phyloP scores from a whole-genome alignment of 1,140 invertebrate species.

The Platorchestia sp. region DNA sequence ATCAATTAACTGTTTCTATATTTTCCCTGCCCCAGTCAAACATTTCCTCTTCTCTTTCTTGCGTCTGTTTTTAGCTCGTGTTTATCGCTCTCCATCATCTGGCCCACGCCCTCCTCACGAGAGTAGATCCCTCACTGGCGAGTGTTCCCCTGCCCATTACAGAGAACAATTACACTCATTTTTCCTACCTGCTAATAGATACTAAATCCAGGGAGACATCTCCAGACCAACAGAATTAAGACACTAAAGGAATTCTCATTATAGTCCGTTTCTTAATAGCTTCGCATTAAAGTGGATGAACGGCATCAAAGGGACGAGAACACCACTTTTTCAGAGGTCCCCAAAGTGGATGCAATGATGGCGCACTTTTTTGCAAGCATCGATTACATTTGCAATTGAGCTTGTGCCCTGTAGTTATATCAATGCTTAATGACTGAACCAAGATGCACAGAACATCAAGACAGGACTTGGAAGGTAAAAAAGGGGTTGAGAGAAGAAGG shows the following conservation, averaged over 20 bases:
- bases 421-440: not conserved
- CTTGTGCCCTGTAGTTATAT: not conserved
- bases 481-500: not conserved
- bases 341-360: conserved; percentile 35
- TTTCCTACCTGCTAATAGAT: conserved; percentile 54
- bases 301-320: conserved; percentile 39
- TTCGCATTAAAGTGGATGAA: conserved; percentile 46
- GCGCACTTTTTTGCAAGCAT: conserved; percentile 6
- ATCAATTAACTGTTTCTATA: not conserved
- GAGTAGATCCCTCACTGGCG: not conserved
- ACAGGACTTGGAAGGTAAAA: not conserved
- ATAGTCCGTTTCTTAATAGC: conserved; percentile 50
- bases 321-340: conserved; percentile 4
- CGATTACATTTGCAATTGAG: conserved; percentile 32
- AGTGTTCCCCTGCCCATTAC: conserved; percentile 38
- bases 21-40: not conserved
- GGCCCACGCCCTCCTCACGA: not conserved
- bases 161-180: conserved; percentile 50
- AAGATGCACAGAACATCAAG: not conserved
- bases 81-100: not conserved
- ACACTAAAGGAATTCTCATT: conserved; percentile 55
- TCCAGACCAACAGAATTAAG: conserved; percentile 50
- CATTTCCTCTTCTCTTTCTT: not conserved
- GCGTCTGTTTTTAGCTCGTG: not conserved
- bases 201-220: conserved; percentile 55